A percentile compares a stretch with the other conserved stretches of the same genome.
Evolutionary conservation across 53 echinoderm and acorn worm genomes (phyloP).

Genomic region (Echinarachnius parma): DNA sequence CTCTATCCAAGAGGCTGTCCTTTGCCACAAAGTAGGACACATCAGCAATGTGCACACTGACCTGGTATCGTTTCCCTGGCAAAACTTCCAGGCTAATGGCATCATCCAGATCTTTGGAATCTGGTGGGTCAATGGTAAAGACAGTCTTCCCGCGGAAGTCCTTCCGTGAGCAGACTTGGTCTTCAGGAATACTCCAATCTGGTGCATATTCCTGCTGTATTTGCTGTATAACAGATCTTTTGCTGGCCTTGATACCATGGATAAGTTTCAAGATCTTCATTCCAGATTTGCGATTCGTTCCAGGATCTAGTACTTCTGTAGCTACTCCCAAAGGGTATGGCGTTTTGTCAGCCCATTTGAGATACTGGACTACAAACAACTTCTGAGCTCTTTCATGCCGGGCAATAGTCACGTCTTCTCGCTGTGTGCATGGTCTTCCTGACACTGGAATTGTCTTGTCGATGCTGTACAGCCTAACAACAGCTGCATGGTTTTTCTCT

Average conservation of each 20-base stretch:
- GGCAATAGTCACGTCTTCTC: conserved; percentile 46
- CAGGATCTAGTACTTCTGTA: conserved; percentile 62
- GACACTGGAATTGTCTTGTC: conserved; percentile 8
- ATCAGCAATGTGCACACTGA: conserved; percentile 88
- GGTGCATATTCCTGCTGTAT: conserved; percentile 33
- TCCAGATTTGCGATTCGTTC: conserved; percentile 48
- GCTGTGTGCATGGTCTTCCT: conserved; percentile 33
- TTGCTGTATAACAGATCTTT: too few species aligned
- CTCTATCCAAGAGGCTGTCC: conserved; percentile 60
- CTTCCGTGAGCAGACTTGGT: too few species aligned
- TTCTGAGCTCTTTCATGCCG: conserved; percentile 61
- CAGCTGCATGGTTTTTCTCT: conserved; percentile 40
- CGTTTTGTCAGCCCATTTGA: conserved; percentile 54
- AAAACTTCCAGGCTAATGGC: conserved; percentile 65
- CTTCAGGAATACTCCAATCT: conserved; percentile 9
- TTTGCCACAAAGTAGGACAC: conserved; percentile 71
- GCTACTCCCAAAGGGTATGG: conserved; percentile 80
- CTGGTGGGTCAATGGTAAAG: conserved; percentile 85
- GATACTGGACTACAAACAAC: conserved; percentile 81
- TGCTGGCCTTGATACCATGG: conserved; percentile 58
- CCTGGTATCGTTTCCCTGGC: conserved; percentile 39
- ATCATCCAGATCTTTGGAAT: conserved; percentile 70
- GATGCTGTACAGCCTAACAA: conserved; percentile 51
- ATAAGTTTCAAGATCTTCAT: conserved; percentile 63
- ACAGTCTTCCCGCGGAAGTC: conserved; percentile 52